Evolutionary conservation across 2,797 vertebrate species (phyloP).

Genomic region (Podarcis siculus): DNA sequence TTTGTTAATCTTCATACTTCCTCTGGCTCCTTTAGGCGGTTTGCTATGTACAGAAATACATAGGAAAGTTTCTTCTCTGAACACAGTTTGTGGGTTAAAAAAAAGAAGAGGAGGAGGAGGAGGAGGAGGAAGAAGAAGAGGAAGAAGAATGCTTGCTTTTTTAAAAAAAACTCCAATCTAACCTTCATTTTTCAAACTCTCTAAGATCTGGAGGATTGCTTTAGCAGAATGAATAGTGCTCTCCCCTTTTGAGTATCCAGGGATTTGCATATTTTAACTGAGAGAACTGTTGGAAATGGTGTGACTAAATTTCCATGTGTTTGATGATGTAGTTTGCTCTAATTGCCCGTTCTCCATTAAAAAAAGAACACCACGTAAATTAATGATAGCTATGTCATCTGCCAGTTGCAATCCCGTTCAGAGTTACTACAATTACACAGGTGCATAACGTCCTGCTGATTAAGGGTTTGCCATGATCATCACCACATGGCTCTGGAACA

Average conservation of each 20-base stretch:
- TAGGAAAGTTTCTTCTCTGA: constrained; percentile 26
- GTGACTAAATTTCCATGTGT: background rate
- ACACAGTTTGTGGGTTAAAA: constrained; percentile 1
- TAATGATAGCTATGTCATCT: background rate
- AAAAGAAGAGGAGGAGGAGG: too few species aligned
- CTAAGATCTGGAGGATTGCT: background rate
- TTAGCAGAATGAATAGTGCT: background rate
- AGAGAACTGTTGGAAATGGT: background rate
- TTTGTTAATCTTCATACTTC: constrained; percentile 36
- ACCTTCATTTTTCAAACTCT: background rate
- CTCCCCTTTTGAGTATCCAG: background rate
- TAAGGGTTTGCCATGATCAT: background rate
- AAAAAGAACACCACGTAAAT: background rate
- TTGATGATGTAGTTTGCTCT: background rate
- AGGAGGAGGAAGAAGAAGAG: background rate
- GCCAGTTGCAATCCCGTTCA: background rate
- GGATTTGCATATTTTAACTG: constrained; percentile 6
- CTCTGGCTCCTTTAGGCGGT: constrained; percentile 24
- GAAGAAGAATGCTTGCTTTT: fast-evolving
- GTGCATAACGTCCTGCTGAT: background rate
- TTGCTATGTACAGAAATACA: background rate
- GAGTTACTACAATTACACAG: background rate
- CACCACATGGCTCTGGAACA: background rate
- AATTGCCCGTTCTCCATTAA: background rate
- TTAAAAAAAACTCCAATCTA: constrained; percentile 1